Evolutionary conservation across 2,113 vertebrate genomes (phyloP), one percentile per base, ranked within the genome.

Genomic region (Ictalurus furcatus): DNA sequence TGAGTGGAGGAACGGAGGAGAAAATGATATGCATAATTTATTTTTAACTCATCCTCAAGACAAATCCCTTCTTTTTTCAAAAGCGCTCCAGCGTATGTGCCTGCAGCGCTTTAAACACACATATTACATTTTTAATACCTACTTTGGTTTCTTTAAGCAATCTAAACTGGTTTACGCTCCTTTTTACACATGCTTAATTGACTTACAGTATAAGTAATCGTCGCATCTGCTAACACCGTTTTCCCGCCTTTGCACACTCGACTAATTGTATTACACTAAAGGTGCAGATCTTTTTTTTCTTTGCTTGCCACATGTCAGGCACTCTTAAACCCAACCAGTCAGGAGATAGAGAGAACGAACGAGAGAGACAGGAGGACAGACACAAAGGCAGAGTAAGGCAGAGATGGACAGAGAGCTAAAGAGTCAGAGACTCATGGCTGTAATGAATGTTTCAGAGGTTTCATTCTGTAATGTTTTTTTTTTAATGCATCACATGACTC

Each of bases 121-220:
- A 95, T 96, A 95, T 95, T 96, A 95, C 96, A 96, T 96, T 96
- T 96, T 96, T 96, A 96, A 96, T 96, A 95, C 96, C 95, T 95
- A 96, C 95, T 96, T 95, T 96, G 94, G 96, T 96, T 96, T 96
- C 95, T 96, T 91, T 95, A 96, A 96, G 96, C 96, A 96, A 95
- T 95, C 95, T 96, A 95, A 96, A 96, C 96, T 94, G 93, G 94
- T 96, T 96, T 96, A 95, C 94, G 94, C 94, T 95, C 95, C 95
- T 96, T 95, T 91, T 96, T 96, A 96, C 95, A 96, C 95, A 96
- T 93, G 95, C 94, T 95, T 96, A 96, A 96, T 95, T 96, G 95
- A 95, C 95, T 96, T 96, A 94, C 96, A 95, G 95, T 96, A 96
- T 96, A 96, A 96, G 95, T 96, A 96, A 96, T 96, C 96, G 95